Percentiles rank a stretch among this genome's conserved stretches.
phyloP scores from a whole-genome alignment of 2,797 vertebrate genomes.

The Urocyon cinereoargenteus region DNA sequence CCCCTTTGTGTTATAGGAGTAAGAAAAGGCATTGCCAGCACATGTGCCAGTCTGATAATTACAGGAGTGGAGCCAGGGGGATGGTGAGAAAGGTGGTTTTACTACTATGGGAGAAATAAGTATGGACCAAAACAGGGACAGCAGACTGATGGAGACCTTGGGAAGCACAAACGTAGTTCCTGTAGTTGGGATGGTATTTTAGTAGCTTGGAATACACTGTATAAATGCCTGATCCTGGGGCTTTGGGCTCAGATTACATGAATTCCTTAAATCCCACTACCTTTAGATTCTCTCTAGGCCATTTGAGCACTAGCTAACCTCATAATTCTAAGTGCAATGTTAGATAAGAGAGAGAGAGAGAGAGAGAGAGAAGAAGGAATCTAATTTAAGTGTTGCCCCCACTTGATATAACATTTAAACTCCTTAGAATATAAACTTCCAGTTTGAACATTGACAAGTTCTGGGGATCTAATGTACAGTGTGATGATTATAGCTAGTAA shows the following conservation, averaged over 20 bases:
- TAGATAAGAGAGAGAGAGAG: background rate
- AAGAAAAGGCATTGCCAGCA: background rate
- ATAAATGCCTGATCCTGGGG: background rate
- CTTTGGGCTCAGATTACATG: background rate
- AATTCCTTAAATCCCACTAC: background rate
- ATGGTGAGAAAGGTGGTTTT: background rate
- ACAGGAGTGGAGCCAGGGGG: background rate
- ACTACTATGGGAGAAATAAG: background rate
- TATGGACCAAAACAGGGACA: background rate
- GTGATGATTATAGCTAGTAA: background rate
- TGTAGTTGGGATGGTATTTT: background rate
- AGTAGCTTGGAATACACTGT: background rate
- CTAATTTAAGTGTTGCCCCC: background rate
- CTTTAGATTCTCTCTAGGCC: background rate
- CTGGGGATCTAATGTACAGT: background rate
- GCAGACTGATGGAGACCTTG: background rate
- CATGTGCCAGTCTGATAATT: background rate
- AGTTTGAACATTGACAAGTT: background rate
- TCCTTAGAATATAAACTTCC: background rate
- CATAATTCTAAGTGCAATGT: background rate
- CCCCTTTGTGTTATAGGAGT: background rate
- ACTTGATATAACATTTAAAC: conserved; percentile 3
- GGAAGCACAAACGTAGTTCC: background rate
- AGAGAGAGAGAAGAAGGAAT: background rate
- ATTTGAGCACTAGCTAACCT: background rate